Evolutionary conservation across 2,113 vertebrate species (phyloP), one percentile per base, ranked within the genome.

Genomic region (Rhineura floridana): DNA sequence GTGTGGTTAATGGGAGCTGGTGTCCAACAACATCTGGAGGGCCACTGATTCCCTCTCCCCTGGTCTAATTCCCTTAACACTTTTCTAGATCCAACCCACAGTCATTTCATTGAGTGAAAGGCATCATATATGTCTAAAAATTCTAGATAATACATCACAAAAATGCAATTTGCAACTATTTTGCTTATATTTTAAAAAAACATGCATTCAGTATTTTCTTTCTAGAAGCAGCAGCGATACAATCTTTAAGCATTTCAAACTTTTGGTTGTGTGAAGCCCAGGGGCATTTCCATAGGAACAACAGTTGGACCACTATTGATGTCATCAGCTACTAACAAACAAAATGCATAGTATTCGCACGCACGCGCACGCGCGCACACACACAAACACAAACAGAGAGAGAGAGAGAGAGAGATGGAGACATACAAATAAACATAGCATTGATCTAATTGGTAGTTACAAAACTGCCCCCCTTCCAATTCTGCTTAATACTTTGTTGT

Each of bases 361-460:
- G 39, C 25, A 33, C 42, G 23, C n/a, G 19, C 36, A 72, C 36
- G n/a, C 63, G 55, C 19, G 19, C 17, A 19, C 55, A 72, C 3
- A 72, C n/a, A 19, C 69, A 72, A 10, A 72, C 36, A 70, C 67
- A 70, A 4, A 21, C n/a, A n/a, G n/a, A n/a, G n/a, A n/a, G n/a
- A n/a, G n/a, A n/a, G 65, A n/a, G n/a, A 30, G 6, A 94, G n/a
- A 94, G 90, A 82, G 67, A 50, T 78, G 50, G 67, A 79, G 94
- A 65, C 50, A 50, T 50, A 89, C 65, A 94, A 95, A 91, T 95
- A 95, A 96, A 94, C 81, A 95, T 83, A 94, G 91, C 95, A 76
- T 95, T 69, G 95, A 97, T 93, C 91, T 96, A 97, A 96, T 96
- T 95, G 90, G 90, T 93, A 83, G 92, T 95, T 95, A 86, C 69